Conservation (phyloP, 1,140 invertebrate species). For the Platorchestia sp. region DNA sequence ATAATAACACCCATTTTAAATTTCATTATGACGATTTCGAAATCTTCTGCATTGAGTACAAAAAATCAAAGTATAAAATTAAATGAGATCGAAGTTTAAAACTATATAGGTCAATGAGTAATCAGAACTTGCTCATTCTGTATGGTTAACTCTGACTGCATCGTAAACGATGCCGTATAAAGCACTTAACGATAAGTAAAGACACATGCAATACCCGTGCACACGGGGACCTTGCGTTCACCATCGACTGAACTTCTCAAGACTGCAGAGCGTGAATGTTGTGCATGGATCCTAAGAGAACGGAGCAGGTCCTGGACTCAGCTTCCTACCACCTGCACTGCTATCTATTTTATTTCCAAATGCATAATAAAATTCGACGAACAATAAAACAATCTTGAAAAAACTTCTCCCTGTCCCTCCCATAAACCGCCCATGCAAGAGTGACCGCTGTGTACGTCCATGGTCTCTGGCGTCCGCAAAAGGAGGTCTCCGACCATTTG, state of each 20-base stretch:
- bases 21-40: too few species aligned
- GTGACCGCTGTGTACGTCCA: not conserved
- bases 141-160: not conserved
- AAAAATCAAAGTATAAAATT: too few species aligned
- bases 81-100: not conserved
- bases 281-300: not conserved
- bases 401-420: not conserved
- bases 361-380: not conserved
- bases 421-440: not conserved
- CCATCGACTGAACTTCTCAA: not conserved
- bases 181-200: not conserved
- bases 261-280: not conserved
- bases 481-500: constrained; percentile 6
- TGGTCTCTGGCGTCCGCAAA: not conserved
- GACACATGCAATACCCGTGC: not conserved
- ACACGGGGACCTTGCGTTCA: not conserved
- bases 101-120: not conserved
- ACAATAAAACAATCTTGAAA: not conserved
- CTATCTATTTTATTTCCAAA: not conserved
- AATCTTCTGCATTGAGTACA: too few species aligned
- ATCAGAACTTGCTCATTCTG: not conserved
- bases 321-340: not conserved
- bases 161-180: not conserved
- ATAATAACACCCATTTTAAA: too few species aligned
- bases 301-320: not conserved